These are phyloP conservation scores for Pantherophis vulpinus DNA, from an alignment of 2,797 vertebrate species.

Conservation along the genomic window DNA sequence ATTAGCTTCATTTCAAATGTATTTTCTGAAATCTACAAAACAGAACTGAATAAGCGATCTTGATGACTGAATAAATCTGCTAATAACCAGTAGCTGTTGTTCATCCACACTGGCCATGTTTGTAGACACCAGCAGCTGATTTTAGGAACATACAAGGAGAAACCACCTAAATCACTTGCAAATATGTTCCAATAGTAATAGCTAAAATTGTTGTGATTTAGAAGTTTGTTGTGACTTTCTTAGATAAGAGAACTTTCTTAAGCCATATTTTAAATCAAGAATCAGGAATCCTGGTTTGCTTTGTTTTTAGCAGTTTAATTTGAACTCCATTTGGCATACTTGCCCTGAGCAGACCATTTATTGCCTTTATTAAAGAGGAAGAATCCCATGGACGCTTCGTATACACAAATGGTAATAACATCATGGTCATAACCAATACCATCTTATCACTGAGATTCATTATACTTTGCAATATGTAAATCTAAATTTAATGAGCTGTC, in stretches of 20 bases:
- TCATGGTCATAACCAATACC: not conserved
- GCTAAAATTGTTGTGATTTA: not conserved
- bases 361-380: not conserved
- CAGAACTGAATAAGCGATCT: not conserved
- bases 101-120: not conserved
- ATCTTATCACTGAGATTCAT: not conserved
- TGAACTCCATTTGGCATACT: not conserved
- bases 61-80: not conserved
- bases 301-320: not conserved
- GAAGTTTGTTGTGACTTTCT: not conserved
- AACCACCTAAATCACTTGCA: not conserved
- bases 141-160: not conserved
- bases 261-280: not conserved
- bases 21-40: slow-evolving; percentile 1
- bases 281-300: not conserved
- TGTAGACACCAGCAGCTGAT: not conserved
- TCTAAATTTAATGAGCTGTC: not conserved
- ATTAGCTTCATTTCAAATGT: not conserved
- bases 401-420: not conserved
- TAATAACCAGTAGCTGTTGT: not conserved
- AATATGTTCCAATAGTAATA: not conserved
- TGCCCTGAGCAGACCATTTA: not conserved
- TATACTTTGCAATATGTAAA: not conserved
- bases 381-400: not conserved
- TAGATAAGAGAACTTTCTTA: not conserved